These are phyloP conservation scores for Darevskia mixta DNA, from an alignment of 2,797 vertebrate genomes.

Conservation along the genomic window DNA sequence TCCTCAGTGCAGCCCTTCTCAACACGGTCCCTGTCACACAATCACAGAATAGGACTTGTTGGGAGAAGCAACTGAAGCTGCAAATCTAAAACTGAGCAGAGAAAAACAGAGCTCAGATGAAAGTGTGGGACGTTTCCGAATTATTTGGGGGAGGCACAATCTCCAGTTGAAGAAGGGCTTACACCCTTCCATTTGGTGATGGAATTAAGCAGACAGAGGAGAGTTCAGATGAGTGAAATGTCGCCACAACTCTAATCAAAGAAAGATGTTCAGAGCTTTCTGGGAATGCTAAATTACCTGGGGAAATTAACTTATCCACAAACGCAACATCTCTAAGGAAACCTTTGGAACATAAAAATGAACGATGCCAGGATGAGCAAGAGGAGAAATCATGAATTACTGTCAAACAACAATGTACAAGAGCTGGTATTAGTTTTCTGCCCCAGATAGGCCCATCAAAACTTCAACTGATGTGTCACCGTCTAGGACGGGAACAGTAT, in stretches of 20 bases:
- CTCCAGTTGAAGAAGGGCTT: neutral
- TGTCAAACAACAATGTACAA: constrained; percentile 11
- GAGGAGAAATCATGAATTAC: neutral
- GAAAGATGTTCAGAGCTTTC: neutral
- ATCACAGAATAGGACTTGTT: no score
- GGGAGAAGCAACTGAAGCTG: neutral
- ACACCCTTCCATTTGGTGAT: neutral
- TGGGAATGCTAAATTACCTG: constrained; percentile 15
- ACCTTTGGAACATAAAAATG: constrained; percentile 26
- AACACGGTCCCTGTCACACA: no score
- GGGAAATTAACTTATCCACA: constrained; percentile 23
- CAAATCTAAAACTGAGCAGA: constrained; percentile 5
- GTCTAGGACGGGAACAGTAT: neutral
- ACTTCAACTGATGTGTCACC: neutral
- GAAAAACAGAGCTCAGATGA: neutral
- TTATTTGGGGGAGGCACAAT: constrained; percentile 6
- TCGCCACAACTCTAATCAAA: neutral
- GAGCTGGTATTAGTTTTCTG: neutral
- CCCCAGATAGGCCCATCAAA: neutral
- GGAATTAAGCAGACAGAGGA: constrained; percentile 8
- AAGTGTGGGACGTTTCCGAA: neutral
- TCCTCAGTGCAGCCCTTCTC: no score
- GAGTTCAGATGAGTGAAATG: constrained; percentile 8
- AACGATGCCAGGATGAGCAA: neutral
- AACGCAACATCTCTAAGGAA: constrained; percentile 25